Conservation (phyloP, 2,113 vertebrate species). For the Microcebus griseorufus region DNA sequence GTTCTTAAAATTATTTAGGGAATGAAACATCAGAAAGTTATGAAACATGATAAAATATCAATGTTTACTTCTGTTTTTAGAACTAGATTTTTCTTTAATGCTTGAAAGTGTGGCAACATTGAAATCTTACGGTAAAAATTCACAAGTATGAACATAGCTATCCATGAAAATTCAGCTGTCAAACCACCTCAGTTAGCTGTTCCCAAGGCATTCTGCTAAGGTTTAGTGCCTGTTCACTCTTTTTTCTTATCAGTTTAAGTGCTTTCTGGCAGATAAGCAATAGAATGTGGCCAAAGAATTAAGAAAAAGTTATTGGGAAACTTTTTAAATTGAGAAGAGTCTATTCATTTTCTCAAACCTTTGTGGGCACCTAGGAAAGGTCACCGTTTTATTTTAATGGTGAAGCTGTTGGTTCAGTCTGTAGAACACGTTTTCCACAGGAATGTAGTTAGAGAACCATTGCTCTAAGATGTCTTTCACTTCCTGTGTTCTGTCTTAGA, state of each 20-base stretch:
- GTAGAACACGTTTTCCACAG: accelerated
- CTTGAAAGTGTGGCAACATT: neutral
- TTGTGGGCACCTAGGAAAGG: too few species aligned
- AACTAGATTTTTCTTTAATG: neutral
- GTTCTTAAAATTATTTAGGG: neutral
- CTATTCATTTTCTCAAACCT: neutral
- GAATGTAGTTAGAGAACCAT: accelerated
- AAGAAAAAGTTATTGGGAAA: neutral
- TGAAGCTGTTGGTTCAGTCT: too few species aligned
- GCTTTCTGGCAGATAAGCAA: neutral
- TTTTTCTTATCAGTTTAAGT: neutral
- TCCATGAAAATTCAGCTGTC: neutral
- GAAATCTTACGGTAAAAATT: accelerated
- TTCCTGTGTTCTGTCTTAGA: neutral
- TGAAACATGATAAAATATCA: neutral
- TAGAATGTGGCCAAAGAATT: neutral
- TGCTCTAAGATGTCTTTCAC: too few species aligned
- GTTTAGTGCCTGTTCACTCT: too few species aligned
- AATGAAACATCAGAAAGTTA: neutral
- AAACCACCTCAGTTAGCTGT: accelerated
- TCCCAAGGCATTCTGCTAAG: neutral
- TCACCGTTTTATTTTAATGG: neutral
- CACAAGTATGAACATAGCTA: neutral
- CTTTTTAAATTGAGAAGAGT: neutral
- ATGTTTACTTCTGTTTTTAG: neutral